A percentile compares a stretch with the other conserved stretches of the same genome.
Evolutionary conservation across 2,888 invertebrate genomes (phyloP).

Genomic region (Phengaris arion): DNA sequence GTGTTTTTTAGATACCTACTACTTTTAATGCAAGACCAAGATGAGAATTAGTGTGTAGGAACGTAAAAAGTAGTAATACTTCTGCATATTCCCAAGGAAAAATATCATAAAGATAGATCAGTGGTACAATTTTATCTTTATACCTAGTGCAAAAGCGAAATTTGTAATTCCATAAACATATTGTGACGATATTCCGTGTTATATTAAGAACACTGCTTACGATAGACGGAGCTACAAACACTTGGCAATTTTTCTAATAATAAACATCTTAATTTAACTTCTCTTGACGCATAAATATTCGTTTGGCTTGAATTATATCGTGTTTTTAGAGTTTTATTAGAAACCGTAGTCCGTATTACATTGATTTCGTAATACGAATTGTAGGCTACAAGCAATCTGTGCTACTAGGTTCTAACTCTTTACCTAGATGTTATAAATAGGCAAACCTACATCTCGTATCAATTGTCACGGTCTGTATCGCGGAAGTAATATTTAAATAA

Average conservation of each 20-base stretch:
- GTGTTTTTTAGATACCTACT: too few species aligned
- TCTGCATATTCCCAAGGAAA: too few species aligned
- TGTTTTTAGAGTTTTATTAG: constrained; percentile 22
- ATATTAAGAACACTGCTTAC: constrained; percentile 48
- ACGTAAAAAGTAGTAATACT: too few species aligned
- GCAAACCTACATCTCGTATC: neutral
- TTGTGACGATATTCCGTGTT: constrained; percentile 48
- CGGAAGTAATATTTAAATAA: too few species aligned
- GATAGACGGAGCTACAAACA: constrained; percentile 45
- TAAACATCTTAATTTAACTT: constrained; percentile 33
- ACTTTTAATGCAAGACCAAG: too few species aligned
- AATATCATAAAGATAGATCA: neutral
- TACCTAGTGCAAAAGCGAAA: neutral
- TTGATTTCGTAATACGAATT: neutral
- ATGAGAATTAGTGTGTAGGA: too few species aligned
- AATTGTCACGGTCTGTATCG: neutral
- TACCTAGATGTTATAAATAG: constrained; percentile 3
- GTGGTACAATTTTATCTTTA: neutral
- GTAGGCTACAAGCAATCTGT: neutral
- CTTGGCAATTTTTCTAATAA: constrained; percentile 46
- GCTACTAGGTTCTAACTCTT: neutral
- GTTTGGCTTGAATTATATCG: constrained; percentile 28
- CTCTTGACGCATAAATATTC: constrained; percentile 32
- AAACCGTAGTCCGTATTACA: neutral
- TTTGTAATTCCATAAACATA: constrained; percentile 31